Percentiles rank a stretch among this genome's conserved stretches.
Evolutionary conservation across 1,140 invertebrate species (phyloP).

Genomic region (Ctenoplectra terminalis): DNA sequence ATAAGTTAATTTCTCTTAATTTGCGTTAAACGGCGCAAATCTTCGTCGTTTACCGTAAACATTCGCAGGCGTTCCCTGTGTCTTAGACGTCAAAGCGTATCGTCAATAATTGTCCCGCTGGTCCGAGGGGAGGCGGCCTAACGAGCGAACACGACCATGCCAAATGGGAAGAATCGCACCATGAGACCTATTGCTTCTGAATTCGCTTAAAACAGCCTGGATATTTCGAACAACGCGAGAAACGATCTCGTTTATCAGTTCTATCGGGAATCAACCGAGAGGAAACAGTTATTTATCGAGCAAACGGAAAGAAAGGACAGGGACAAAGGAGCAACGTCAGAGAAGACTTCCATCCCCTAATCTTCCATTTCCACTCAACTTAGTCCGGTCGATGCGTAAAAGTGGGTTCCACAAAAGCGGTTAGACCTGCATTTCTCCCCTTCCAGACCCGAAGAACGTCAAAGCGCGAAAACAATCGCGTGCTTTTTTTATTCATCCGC

Average conservation of each 20-base stretch:
- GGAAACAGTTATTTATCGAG: neutral
- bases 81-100: constrained; percentile 31
- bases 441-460: no score
- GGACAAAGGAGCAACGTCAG: neutral
- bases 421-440: neutral
- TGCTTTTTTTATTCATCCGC: neutral
- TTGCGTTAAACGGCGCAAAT: neutral
- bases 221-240: no score
- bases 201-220: no score
- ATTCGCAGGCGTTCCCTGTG: constrained; percentile 1
- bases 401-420: neutral
- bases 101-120: constrained; percentile 31
- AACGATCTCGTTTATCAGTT: neutral
- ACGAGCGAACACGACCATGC: neutral
- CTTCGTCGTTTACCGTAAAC: constrained; percentile 28
- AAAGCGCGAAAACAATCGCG: neutral
- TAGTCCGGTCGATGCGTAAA: neutral
- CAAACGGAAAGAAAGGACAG: neutral
- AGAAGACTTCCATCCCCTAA: neutral
- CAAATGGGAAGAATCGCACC: constrained; percentile 24
- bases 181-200: no score
- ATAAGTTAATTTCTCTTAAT: constrained; percentile 32
- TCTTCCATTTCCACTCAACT: constrained; percentile 23
- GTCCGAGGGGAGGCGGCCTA: neutral
- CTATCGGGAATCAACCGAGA: neutral